These are phyloP conservation scores for Patella vulgata DNA, from an alignment of 1,140 invertebrate genomes.

Conservation along the genomic window DNA sequence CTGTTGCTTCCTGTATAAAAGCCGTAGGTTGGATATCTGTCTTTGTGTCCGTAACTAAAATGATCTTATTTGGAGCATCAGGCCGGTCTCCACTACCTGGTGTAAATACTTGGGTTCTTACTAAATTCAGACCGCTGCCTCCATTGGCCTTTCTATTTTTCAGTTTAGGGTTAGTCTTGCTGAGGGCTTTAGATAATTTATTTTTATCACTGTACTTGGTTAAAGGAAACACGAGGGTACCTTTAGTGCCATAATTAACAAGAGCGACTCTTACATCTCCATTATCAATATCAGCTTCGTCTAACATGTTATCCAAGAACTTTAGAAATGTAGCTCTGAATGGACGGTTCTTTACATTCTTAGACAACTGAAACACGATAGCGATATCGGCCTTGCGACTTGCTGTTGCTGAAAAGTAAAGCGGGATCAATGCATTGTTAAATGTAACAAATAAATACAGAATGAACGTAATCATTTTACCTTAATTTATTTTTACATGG, in stretches of 20 bases:
- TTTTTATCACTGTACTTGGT: constrained; percentile 17
- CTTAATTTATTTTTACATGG: too few relatives aligned
- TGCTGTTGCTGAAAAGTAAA: constrained; percentile 10
- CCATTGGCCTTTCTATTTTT: constrained; percentile 23
- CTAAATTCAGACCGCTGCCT: constrained; percentile 17
- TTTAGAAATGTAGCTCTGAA: constrained; percentile 25
- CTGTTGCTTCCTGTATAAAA: not conserved
- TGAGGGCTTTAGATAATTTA: constrained; percentile 14
- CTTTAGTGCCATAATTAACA: constrained; percentile 19
- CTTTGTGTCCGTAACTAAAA: constrained; percentile 41
- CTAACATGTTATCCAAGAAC: constrained; percentile 25
- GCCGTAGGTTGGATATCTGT: constrained; percentile 13
- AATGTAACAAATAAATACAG: too few relatives aligned
- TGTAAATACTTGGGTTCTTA: not conserved
- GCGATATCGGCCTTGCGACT: constrained; percentile 17
- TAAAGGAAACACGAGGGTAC: constrained; percentile 17
- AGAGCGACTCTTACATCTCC: constrained; percentile 26
- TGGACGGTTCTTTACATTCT: constrained; percentile 8
- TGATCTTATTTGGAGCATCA: constrained; percentile 27
- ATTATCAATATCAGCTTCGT: constrained; percentile 22
- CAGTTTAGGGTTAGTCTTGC: constrained; percentile 22
- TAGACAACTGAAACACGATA: constrained; percentile 26
- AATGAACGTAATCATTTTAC: too few relatives aligned
- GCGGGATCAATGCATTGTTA: too few relatives aligned
- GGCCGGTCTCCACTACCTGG: constrained; percentile 13